Conservation (phyloP, 2,888 invertebrate genomes). For the Drosophila rellima region DNA sequence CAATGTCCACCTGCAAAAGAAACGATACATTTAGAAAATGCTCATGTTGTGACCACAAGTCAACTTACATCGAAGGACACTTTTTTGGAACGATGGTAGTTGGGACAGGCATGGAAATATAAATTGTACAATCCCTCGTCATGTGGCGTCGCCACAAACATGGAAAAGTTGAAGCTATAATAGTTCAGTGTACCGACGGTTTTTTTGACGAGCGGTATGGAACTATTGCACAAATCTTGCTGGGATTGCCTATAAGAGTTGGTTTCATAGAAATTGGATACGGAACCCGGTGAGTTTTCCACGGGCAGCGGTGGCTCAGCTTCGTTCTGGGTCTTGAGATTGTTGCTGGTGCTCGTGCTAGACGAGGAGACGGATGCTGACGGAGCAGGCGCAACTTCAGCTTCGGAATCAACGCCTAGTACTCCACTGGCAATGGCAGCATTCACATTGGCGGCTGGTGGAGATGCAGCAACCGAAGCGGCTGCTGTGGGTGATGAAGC, state of each 20-base stretch:
- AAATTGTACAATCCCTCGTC: constrained; percentile 98
- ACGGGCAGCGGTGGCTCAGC: constrained; percentile 40
- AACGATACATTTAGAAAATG: not conserved
- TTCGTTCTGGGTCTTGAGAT: constrained; percentile 17
- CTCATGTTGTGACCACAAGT: not conserved
- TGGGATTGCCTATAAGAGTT: constrained; percentile 58
- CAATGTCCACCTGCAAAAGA: constrained; percentile 91
- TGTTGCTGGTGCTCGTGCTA: constrained; percentile 17
- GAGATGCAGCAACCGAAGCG: constrained; percentile 4
- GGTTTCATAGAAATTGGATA: constrained; percentile 43
- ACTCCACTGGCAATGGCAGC: constrained; percentile 21
- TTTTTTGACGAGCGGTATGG: constrained; percentile 88
- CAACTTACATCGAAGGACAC: constrained; percentile 90
- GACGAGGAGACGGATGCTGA: constrained; percentile 18
- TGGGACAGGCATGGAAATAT: constrained; percentile 97
- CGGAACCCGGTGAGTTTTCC: constrained; percentile 23
- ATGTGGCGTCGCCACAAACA: constrained; percentile 90
- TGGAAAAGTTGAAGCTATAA: constrained; percentile 88
- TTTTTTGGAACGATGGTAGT: constrained; percentile 87
- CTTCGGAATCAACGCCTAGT: constrained; percentile 12
- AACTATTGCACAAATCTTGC: constrained; percentile 85
- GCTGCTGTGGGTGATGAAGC: constrained; percentile 5
- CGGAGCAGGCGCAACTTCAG: constrained; percentile 5
- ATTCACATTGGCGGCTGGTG: constrained; percentile 4
- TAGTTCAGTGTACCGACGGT: constrained; percentile 86